Base-by-base conservation (phyloP, 2,888 invertebrate genomes). In the Phlogophora meticulosa region DNA sequence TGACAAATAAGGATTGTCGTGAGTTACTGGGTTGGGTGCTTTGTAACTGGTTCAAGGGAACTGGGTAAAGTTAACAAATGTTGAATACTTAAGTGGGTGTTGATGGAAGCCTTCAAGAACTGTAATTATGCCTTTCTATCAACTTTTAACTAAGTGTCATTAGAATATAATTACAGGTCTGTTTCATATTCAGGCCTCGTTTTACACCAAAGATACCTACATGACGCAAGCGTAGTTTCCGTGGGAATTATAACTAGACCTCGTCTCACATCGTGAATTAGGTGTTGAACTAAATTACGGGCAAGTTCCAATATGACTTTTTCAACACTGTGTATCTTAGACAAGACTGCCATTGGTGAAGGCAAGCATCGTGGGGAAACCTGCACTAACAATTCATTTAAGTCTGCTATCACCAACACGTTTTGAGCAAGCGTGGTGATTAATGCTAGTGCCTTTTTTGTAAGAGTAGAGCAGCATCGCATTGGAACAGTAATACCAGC, bases 1-100 rank as follows among this genome's bases (percentile, higher is more conserved):
- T 76, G 77, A 72, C 55, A 72, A 76, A 72, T 72, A 77, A 62
- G 71, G 63, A 76, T 38, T 20, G 59, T 42, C 10, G 40, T 43
- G 71, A 76, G 20, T 76, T 72, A 76, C 72, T 55, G 43, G 43
- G 43, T 45, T n/a, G 43, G 76, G 58, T 36, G 9, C 5, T 24
- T 36, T 24, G 53, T 70, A 38, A 52, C 59, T 70, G 43, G 22
- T 49, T 42, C 42, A 48, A 76, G 43, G 56, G 11, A 48, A 32
- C n/a, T 28, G 43, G 56, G 40, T 17, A 38, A 9, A 22, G 22
- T 28, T 15, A 20, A 52, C 49, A 51, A 52, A 69, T 55, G 42
- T 55, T 42, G 1, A 68, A 56, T 28, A 36, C 48, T 58, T 52
- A 46, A 58, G 45, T 55, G n/a, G 22, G 7, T 42, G 42, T 22